phyloP scores from a whole-genome alignment of 1,140 invertebrate genomes.

The Brachionus rubens region DNA sequence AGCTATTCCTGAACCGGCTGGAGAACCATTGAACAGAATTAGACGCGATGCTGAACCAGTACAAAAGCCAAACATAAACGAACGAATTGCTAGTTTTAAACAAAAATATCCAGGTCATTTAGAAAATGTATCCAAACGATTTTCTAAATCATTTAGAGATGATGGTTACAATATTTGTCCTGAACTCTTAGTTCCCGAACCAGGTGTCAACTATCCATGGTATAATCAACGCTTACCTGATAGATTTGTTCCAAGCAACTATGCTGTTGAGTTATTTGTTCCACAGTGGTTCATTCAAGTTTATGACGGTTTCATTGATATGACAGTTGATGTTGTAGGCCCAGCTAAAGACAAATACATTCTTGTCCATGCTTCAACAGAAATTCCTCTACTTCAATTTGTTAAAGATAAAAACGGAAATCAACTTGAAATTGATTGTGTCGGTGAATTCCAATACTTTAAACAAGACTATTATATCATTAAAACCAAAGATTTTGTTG shows the following conservation, averaged over 20 bases:
- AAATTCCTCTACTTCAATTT: slow-evolving; percentile 14
- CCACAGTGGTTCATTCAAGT: not conserved
- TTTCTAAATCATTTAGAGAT: not conserved
- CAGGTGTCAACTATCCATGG: slow-evolving; percentile 5
- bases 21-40: not conserved
- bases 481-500: not conserved
- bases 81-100: not conserved
- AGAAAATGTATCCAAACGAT: not conserved
- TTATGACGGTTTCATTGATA: slow-evolving; percentile 26
- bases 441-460: not conserved
- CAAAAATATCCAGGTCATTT: not conserved
- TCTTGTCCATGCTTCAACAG: not conserved
- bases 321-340: not conserved
- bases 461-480: slow-evolving; percentile 26
- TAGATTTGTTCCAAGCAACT: not conserved
- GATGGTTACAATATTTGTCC: not conserved
- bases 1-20: no score
- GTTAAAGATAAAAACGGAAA: not conserved
- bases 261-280: slow-evolving; percentile 24
- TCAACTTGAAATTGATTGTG: not conserved
- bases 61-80: not conserved
- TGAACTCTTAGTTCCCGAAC: not conserved
- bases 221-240: not conserved
- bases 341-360: not conserved
- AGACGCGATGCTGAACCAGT: not conserved